Conservation (phyloP, 2,797 vertebrate genomes). For the Echeneis naucrates region DNA sequence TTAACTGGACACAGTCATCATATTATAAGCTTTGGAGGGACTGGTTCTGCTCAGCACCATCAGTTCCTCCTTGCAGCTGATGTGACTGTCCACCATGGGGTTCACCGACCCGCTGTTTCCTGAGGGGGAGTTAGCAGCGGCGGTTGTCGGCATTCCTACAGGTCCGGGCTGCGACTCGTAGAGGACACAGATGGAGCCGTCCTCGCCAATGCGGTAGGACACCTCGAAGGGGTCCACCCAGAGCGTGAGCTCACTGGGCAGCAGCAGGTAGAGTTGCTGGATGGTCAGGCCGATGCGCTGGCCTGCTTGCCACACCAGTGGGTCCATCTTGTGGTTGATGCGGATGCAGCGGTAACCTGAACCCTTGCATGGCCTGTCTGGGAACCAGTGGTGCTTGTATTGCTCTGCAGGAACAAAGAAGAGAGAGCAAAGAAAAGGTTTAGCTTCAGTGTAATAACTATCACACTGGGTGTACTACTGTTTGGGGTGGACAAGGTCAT, state of each 20-base stretch:
- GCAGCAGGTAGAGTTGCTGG: slow-evolving; percentile 95
- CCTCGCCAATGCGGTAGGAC: slow-evolving; percentile 96
- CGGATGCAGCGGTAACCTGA: slow-evolving; percentile 97
- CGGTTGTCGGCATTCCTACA: slow-evolving; percentile 46
- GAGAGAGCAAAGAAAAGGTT: slow-evolving; percentile 12
- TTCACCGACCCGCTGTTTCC: slow-evolving; percentile 75
- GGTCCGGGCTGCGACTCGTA: slow-evolving; percentile 91
- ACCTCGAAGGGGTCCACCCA: slow-evolving; percentile 99
- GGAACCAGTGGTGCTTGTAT: slow-evolving; percentile 99
- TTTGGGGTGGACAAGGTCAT: no score
- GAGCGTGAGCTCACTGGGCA: slow-evolving; percentile 96
- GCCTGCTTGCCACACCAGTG: slow-evolving; percentile 93
- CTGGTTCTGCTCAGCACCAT: slow-evolving; percentile 93
- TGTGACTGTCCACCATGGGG: slow-evolving; percentile 95
- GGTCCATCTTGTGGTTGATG: slow-evolving; percentile 99
- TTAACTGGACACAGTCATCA: slow-evolving; percentile 99
- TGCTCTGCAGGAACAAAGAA: slow-evolving; percentile 86
- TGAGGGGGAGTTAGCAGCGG: slow-evolving; percentile 67
- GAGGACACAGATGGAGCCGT: slow-evolving; percentile 97
- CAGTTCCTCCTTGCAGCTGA: slow-evolving; percentile 99
- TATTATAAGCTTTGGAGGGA: slow-evolving; percentile 97
- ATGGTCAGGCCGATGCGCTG: slow-evolving; percentile 95
- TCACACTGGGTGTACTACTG: not conserved
- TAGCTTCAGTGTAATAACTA: slow-evolving; percentile 3
- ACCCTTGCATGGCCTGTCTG: slow-evolving; percentile 94